phyloP scores from a whole-genome alignment of 35 echinoderm and acorn worm genomes.

The Hemicentrotus pulcherrimus region DNA sequence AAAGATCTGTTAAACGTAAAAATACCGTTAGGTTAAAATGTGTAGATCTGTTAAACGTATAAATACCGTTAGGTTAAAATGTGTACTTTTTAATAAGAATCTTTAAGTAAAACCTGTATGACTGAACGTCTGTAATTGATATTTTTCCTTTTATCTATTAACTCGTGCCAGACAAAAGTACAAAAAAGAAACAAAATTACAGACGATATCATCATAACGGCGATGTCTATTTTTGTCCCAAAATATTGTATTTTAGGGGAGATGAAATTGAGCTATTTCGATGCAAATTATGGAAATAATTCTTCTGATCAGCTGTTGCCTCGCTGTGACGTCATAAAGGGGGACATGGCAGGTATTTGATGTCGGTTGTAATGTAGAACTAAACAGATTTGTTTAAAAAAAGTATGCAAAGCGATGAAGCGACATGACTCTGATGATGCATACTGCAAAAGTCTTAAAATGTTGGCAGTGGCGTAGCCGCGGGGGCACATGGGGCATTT shows the following conservation, averaged over 20 bases:
- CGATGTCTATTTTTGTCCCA: neutral
- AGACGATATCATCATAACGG: neutral
- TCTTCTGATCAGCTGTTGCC: neutral
- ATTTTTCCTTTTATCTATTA: neutral
- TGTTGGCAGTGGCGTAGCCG: too few species aligned
- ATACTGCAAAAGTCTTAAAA: too few species aligned
- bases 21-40: too few species aligned
- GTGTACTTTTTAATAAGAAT: neutral
- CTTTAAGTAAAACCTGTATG: neutral
- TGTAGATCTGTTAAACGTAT: too few species aligned
- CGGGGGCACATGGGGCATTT: too few species aligned
- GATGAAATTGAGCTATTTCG: neutral
- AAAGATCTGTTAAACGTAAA: too few species aligned
- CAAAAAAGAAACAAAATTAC: neutral
- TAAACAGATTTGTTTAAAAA: neutral
- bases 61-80: too few species aligned
- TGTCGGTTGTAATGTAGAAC: neutral
- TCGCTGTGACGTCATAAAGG: neutral
- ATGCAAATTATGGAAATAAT: conserved; percentile 20
- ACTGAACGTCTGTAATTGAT: too few species aligned
- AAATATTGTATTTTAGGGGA: neutral
- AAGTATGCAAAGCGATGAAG: neutral
- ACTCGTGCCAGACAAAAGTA: neutral
- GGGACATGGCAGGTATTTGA: neutral
- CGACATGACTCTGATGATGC: too few species aligned